These are phyloP conservation scores for Cephalopachus bancanus DNA, from an alignment of 2,797 vertebrate genomes.

Conservation along the genomic window DNA sequence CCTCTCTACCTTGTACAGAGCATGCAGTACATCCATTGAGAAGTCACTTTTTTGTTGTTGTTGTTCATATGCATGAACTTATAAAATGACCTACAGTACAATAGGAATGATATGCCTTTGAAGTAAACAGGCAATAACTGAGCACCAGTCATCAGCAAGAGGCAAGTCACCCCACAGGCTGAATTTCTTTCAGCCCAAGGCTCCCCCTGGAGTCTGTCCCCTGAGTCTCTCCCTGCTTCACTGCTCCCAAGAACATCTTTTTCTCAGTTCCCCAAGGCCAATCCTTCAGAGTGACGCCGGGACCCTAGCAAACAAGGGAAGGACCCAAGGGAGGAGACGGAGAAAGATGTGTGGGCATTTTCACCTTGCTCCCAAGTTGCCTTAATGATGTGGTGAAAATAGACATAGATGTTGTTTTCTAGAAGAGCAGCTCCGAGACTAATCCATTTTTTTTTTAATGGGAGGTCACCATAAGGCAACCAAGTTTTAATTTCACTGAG, in stretches of 20 bases:
- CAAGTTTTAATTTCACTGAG: conserved; percentile 27
- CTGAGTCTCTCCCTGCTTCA: conserved; percentile 59
- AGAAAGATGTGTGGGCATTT: conserved; percentile 58
- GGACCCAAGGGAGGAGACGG: conserved; percentile 42
- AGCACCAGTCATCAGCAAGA: conserved; percentile 30
- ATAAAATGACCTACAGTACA: neutral
- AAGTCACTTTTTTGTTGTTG: neutral
- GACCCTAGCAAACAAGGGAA: conserved; percentile 74
- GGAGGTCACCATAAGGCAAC: conserved; percentile 22
- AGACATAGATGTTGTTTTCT: conserved; percentile 43
- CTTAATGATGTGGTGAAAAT: conserved; percentile 69
- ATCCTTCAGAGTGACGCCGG: conserved; percentile 67
- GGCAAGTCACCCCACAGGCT: conserved; percentile 36
- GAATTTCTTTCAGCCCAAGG: conserved; percentile 17
- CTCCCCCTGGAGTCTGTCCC: conserved; percentile 67
- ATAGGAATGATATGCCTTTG: conserved; percentile 23
- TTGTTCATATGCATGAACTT: neutral
- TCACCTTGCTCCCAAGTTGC: conserved; percentile 33
- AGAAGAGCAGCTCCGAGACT: conserved; percentile 26
- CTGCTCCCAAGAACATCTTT: conserved; percentile 75
- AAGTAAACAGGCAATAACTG: conserved; percentile 54
- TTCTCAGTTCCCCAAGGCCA: conserved; percentile 59
- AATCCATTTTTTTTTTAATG: neutral
- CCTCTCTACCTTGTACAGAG: neutral
- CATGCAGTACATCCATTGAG: neutral